Conservation (phyloP, 2,888 invertebrate genomes). For the Drosophila cracens region DNA sequence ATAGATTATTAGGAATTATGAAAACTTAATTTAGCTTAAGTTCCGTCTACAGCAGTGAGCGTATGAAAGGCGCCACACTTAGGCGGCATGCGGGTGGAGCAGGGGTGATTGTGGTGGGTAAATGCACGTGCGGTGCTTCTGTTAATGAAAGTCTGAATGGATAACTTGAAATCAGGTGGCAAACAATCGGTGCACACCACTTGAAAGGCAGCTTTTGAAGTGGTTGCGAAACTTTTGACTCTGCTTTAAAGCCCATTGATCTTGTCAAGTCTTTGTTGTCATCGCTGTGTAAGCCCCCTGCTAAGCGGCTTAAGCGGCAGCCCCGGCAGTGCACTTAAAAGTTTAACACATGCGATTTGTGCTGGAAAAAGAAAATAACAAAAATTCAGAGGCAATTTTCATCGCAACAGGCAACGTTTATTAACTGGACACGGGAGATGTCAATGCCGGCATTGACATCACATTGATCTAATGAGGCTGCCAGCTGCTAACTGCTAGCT, state of each 20-base stretch:
- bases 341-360: constrained; percentile 67
- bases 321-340: constrained; percentile 58
- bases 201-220: constrained; percentile 74
- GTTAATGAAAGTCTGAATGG: constrained; percentile 53
- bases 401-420: constrained; percentile 59
- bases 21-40: constrained; percentile 81
- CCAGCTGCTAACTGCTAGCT: constrained; percentile 59
- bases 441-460: constrained; percentile 43
- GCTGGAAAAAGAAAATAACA: constrained; percentile 23
- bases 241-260: constrained; percentile 73
- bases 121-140: constrained; percentile 29
- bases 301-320: constrained; percentile 64
- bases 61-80: constrained; percentile 40
- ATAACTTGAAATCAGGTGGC: constrained; percentile 63
- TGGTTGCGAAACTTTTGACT: constrained; percentile 72
- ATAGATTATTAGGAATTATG: constrained; percentile 83
- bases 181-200: constrained; percentile 61
- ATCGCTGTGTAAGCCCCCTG: constrained; percentile 41
- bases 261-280: constrained; percentile 69
- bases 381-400: constrained; percentile 41
- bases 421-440: constrained; percentile 51
- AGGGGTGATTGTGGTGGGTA: constrained; percentile 3
- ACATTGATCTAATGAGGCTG: constrained; percentile 76
- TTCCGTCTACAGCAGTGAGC: constrained; percentile 34
- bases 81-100: constrained; percentile 54